A percentile compares a stretch with the other conserved stretches of the same genome.
Conservation (phyloP, 1,140 invertebrate genomes). For the Zaprionus inermis region DNA sequence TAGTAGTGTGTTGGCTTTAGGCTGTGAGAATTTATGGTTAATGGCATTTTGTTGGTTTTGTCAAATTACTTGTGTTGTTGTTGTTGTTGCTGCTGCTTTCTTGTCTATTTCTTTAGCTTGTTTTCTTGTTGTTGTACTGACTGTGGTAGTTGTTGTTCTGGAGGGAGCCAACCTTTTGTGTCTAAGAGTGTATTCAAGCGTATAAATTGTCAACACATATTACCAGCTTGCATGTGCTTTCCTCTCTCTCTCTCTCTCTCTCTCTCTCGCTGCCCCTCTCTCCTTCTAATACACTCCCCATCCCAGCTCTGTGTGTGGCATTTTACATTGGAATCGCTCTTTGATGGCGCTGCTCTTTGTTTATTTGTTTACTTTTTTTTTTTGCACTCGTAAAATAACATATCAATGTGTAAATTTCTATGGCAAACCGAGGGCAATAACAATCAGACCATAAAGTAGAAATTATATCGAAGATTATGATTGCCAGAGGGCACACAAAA, state of each 20-base stretch:
- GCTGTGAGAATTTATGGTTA: constrained; percentile 73
- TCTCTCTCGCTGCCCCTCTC: too few relatives aligned
- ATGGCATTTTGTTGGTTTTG: constrained; percentile 72
- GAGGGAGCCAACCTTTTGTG: constrained; percentile 66
- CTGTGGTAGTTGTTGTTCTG: constrained; percentile 20
- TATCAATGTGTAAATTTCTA: constrained; percentile 75
- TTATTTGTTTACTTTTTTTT: constrained; percentile 66
- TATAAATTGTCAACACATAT: constrained; percentile 77
- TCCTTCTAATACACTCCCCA: background rate
- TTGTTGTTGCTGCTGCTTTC: background rate
- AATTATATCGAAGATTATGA: constrained; percentile 79
- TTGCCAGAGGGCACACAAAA: constrained; percentile 47
- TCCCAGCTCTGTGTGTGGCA: constrained; percentile 28
- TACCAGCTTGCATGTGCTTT: constrained; percentile 28
- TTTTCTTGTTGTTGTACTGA: constrained; percentile 9
- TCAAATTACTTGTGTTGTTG: constrained; percentile 67
- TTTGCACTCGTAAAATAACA: constrained; percentile 61
- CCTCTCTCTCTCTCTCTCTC: background rate
- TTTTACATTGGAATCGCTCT: constrained; percentile 77
- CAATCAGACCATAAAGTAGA: constrained; percentile 67
- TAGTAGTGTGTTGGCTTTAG: constrained; percentile 58
- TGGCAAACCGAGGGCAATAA: constrained; percentile 43
- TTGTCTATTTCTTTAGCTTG: background rate
- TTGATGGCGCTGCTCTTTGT: constrained; percentile 65
- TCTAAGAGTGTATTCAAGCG: constrained; percentile 49